Evolutionary conservation across 1,140 invertebrate genomes (phyloP).

Genomic region (Brachionus paranguensis): DNA sequence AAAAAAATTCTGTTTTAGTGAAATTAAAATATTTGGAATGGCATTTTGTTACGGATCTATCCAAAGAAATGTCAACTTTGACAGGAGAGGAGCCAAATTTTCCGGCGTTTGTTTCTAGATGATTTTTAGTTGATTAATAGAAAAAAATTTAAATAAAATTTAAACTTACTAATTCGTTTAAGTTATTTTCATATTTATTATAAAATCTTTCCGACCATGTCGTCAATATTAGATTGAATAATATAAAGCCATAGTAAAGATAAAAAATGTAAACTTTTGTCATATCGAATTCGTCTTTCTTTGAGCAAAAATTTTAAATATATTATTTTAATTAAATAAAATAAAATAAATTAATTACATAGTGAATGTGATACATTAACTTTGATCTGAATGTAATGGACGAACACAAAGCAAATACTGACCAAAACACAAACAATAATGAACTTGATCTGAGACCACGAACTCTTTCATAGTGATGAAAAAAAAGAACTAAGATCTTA

Average conservation of each 20-base stretch:
- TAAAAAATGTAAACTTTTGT: constrained; percentile 31
- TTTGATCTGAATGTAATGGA: constrained; percentile 37
- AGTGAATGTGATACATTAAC: constrained; percentile 37
- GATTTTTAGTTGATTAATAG: neutral
- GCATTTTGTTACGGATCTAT: constrained; percentile 13
- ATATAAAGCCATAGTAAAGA: neutral
- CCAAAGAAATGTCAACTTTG: neutral
- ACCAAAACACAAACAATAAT: constrained; percentile 30
- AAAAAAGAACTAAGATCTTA: constrained; percentile 25
- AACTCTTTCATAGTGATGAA: constrained; percentile 23
- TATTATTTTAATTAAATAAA: too few species aligned
- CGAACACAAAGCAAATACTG: constrained; percentile 20
- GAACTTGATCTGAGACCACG: constrained; percentile 28
- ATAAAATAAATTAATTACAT: neutral
- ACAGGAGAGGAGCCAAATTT: constrained; percentile 1
- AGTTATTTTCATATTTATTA: constrained; percentile 37
- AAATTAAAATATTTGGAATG: neutral
- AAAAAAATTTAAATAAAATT: neutral
- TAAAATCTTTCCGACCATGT: constrained; percentile 35
- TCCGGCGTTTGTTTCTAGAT: constrained; percentile 27
- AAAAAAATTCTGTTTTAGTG: neutral
- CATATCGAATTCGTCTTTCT: neutral
- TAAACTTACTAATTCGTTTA: constrained; percentile 6
- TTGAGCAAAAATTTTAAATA: neutral
- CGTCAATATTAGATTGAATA: constrained; percentile 8